Evolutionary conservation across 2,888 invertebrate species (phyloP), one percentile per base, ranked within the genome.

Genomic region (Cantharis lateralis): DNA sequence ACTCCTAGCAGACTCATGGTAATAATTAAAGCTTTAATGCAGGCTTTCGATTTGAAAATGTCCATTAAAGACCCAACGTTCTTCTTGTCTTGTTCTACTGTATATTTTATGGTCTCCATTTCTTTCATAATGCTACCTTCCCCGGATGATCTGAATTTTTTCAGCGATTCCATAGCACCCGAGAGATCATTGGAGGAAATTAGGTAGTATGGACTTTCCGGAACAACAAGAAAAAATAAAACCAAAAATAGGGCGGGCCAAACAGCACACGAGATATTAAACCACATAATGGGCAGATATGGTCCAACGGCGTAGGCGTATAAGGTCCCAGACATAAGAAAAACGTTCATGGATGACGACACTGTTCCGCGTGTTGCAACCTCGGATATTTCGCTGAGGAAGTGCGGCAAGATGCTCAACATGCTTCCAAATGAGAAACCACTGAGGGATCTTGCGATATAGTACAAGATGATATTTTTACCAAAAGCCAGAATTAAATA

Each of bases 121-220:
- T 95, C 95, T 2, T 90, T 89, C 77, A 93, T 91, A 0, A 94
- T 92, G 0, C 90, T 92, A 0, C 90, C 88, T 0, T 88, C n/a
- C n/a, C n/a, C 85, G 0, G 91, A 90, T 0, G 93, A 91, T 0
- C 96, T 91, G 11, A 97, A 89, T 81, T 90, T 92, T 48, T 91
- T 89, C 79, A 97, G 87, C 4, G 94, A 89, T 0, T 89, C 86
- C 0, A 92, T 87, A 0, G 96, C 96, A 0, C 93, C 91, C 0
- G 90, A 88, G 0, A 87, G 87, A 74, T 90, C 87, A 62, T 92
- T 91, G 86, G 92, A 91, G 26, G 88, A 88, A 0, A 95, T 87
- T 48, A 92, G 89, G 82, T 92, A 94, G 77, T 93, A 92, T 0
- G 97, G 97, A 0, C 95, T 93, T 85, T 97, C 97, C 0, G 96